phyloP scores from a whole-genome alignment of 2,888 invertebrate genomes.

The Zeuzera pyrina region DNA sequence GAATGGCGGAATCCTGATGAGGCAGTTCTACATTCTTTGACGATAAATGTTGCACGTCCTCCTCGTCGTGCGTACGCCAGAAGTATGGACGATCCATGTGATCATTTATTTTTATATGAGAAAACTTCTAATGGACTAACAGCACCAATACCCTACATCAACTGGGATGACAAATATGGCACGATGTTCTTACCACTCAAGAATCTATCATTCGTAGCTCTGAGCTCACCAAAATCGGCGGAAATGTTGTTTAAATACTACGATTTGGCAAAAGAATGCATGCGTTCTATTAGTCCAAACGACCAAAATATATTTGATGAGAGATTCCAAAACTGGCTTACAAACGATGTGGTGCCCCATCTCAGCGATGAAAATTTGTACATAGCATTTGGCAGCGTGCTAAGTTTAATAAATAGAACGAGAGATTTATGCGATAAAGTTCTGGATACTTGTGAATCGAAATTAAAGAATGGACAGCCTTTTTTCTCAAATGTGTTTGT shows the following conservation, averaged over 20 bases:
- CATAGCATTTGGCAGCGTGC: slow-evolving; percentile 64
- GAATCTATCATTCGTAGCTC: slow-evolving; percentile 30
- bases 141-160: slow-evolving; percentile 74
- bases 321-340: slow-evolving; percentile 70
- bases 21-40: slow-evolving; percentile 27
- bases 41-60: slow-evolving; percentile 28
- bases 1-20: slow-evolving; percentile 63
- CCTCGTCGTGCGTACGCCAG: slow-evolving; percentile 17
- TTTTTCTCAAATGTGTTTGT: background rate
- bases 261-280: slow-evolving; percentile 64
- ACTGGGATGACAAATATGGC: slow-evolving; percentile 62
- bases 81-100: slow-evolving; percentile 29
- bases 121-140: slow-evolving; percentile 29
- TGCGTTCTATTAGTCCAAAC: slow-evolving; percentile 40
- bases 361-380: slow-evolving; percentile 75
- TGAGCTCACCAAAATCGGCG: slow-evolving; percentile 31
- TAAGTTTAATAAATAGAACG: slow-evolving; percentile 40
- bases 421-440: slow-evolving; percentile 15
- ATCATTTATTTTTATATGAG: slow-evolving; percentile 38
- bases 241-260: slow-evolving; percentile 72
- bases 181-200: slow-evolving; percentile 77
- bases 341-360: slow-evolving; percentile 60
- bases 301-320: slow-evolving; percentile 56
- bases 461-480: background rate
- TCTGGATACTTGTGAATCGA: background rate